Evolutionary conservation across 2,888 invertebrate genomes (phyloP).

Genomic region (Cremastinae sp.): DNA sequence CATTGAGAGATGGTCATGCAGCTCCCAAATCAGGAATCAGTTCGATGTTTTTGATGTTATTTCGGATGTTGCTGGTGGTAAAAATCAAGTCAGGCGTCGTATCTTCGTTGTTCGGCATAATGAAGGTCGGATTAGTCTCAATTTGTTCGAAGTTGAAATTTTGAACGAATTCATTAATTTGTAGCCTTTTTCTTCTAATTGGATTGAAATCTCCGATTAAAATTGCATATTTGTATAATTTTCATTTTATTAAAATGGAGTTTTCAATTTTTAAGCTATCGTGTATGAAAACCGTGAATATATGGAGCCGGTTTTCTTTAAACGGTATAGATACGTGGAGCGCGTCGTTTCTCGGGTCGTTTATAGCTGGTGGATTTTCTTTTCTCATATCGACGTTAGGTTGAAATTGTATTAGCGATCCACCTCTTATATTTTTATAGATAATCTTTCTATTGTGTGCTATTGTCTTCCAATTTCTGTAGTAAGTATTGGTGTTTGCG

Average conservation of each 20-base stretch:
- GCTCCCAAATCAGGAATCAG: slow-evolving; percentile 13
- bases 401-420: slow-evolving; percentile 7
- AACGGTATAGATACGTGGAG: slow-evolving; percentile 28
- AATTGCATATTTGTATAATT: slow-evolving; percentile 20
- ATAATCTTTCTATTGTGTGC: slow-evolving; percentile 8
- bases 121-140: slow-evolving; percentile 12
- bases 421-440: slow-evolving; percentile 28
- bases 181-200: slow-evolving; percentile 8
- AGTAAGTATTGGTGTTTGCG: background rate
- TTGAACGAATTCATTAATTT: slow-evolving; percentile 20
- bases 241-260: slow-evolving; percentile 15
- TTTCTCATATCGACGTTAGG: slow-evolving; percentile 11
- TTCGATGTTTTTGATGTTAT: slow-evolving; percentile 9
- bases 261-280: slow-evolving; percentile 20
- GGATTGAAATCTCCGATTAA: slow-evolving; percentile 12
- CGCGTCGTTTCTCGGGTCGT: slow-evolving; percentile 19
- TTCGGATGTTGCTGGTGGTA: slow-evolving; percentile 14
- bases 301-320: slow-evolving; percentile 32
- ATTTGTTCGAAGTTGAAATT: slow-evolving; percentile 17
- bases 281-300: slow-evolving; percentile 33
- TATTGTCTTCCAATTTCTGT: slow-evolving; percentile 21
- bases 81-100: slow-evolving; percentile 15
- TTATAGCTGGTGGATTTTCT: slow-evolving; percentile 27
- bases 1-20: slow-evolving; percentile 3
- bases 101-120: slow-evolving; percentile 26